Evolutionary conservation across 2,888 invertebrate genomes (phyloP).

Genomic region (Ectemnius lituratus): DNA sequence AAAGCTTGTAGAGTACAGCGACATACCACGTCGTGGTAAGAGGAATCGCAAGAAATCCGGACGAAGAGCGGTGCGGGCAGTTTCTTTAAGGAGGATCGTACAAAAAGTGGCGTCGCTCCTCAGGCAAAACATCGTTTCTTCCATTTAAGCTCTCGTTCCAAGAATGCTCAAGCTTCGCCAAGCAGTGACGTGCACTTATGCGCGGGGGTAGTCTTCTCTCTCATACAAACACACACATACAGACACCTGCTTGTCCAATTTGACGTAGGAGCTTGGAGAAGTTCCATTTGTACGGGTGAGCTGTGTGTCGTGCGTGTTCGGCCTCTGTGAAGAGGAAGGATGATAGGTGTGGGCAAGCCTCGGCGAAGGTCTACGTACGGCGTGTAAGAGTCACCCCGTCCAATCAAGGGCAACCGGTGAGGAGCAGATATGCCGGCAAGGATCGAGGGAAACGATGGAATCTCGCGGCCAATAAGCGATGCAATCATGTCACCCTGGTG

Average conservation of each 20-base stretch:
- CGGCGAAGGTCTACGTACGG: neutral
- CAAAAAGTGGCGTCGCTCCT: constrained; percentile 22
- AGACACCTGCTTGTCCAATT: constrained; percentile 14
- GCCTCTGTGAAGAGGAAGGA: neutral
- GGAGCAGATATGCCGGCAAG: constrained; percentile 2
- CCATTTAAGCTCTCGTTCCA: constrained; percentile 31
- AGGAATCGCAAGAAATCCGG: too few species aligned
- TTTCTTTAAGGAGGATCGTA: constrained; percentile 16
- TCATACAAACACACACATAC: too few species aligned
- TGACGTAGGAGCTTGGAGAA: neutral
- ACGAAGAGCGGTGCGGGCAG: neutral
- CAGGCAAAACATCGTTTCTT: constrained; percentile 26
- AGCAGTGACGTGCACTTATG: constrained; percentile 20
- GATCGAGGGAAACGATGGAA: constrained; percentile 45
- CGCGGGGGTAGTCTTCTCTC: neutral
- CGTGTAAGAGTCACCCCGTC: constrained; percentile 26
- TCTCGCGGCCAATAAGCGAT: constrained; percentile 61
- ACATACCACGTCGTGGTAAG: too few species aligned
- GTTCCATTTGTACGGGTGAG: neutral
- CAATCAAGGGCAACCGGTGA: constrained; percentile 50
- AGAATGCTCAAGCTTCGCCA: constrained; percentile 20
- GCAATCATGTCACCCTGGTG: constrained; percentile 61
- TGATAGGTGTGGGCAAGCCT: constrained; percentile 3
- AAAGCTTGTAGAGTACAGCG: too few species aligned
- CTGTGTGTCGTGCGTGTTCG: constrained; percentile 8